Conservation (phyloP, 2,797 vertebrate species). For the Fringilla coelebs region DNA sequence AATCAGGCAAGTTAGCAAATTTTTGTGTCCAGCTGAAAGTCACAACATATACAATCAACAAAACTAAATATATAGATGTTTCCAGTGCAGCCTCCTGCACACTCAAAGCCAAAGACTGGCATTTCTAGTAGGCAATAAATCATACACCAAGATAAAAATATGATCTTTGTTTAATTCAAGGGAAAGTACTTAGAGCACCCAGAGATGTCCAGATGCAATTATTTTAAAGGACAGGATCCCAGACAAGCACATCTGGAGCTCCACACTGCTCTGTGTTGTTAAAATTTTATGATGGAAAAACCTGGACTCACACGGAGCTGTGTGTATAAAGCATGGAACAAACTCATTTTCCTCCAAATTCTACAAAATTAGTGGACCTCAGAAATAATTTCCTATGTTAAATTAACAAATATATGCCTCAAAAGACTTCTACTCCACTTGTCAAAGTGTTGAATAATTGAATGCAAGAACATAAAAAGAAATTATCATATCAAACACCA, state of each 20-base stretch:
- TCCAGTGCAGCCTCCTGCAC: not conserved
- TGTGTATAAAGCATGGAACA: not conserved
- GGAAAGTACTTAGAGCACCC: not conserved
- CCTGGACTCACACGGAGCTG: not conserved
- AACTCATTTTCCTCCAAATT: not conserved
- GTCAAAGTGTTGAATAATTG: not conserved
- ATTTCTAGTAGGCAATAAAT: not conserved
- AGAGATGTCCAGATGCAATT: not conserved
- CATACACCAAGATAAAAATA: not conserved
- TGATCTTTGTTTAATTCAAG: not conserved
- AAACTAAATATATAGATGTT: not conserved
- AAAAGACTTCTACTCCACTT: not conserved
- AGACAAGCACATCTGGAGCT: not conserved
- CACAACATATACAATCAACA: not conserved
- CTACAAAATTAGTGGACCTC: not conserved
- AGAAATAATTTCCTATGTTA: not conserved
- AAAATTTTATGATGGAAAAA: constrained; percentile 30
- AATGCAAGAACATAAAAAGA: not conserved
- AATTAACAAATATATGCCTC: not conserved
- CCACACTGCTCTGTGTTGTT: not conserved
- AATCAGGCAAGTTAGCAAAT: not conserved
- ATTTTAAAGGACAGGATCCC: not conserved
- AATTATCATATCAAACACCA: not conserved
- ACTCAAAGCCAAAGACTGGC: not conserved
- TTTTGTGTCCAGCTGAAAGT: not conserved